These are phyloP conservation scores for Asbolus verrucosus DNA, from an alignment of 1,140 invertebrate genomes.

Conservation along the genomic window DNA sequence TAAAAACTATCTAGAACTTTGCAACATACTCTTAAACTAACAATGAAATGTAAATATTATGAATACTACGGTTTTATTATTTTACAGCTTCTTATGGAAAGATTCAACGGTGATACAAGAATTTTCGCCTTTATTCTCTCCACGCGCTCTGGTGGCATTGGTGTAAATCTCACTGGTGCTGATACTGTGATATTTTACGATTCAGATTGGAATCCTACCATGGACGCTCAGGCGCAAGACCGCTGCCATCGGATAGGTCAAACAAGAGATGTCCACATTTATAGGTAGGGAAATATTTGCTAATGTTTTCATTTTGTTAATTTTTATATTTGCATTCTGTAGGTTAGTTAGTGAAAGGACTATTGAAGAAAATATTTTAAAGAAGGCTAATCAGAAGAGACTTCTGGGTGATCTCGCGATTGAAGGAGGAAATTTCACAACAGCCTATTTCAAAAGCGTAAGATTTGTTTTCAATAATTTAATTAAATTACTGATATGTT, in stretches of 20 bases:
- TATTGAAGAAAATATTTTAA: constrained; percentile 99
- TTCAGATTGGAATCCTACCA: constrained; percentile 99
- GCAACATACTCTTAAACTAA: constrained; percentile 45
- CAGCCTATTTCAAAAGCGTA: constrained; percentile 95
- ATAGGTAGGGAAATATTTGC: constrained; percentile 71
- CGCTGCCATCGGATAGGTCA: constrained; percentile 99
- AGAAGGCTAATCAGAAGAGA: constrained; percentile 98
- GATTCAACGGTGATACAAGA: constrained; percentile 94
- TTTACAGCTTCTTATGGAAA: constrained; percentile 89
- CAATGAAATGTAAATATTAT: neutral
- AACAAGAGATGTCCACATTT: constrained; percentile 99
- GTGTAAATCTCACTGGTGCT: constrained; percentile 98
- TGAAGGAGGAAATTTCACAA: constrained; percentile 99
- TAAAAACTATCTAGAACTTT: constrained; percentile 52
- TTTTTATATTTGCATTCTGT: constrained; percentile 44
- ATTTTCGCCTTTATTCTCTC: constrained; percentile 99
- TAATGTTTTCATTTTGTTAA: neutral
- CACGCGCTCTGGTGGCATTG: constrained; percentile 97
- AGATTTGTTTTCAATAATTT: constrained; percentile 55
- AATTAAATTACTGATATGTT: too few species aligned
- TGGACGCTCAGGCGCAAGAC: constrained; percentile 99
- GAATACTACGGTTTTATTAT: neutral
- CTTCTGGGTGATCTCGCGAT: constrained; percentile 97
- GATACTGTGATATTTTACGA: constrained; percentile 99
- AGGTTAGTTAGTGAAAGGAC: constrained; percentile 95